Conservation (phyloP, 2,888 invertebrate species). For the Troilus luridus region DNA sequence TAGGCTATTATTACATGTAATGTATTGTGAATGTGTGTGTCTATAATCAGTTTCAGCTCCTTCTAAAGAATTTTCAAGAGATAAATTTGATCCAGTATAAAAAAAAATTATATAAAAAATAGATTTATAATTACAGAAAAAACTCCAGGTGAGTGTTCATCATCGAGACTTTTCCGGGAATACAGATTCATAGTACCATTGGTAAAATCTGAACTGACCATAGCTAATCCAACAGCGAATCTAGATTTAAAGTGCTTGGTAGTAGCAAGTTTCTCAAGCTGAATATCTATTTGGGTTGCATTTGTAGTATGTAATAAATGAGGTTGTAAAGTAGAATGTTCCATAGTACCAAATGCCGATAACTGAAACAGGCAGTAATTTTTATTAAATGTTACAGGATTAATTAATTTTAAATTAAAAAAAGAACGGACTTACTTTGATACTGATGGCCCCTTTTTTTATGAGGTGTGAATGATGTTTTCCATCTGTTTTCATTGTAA, state of each 20-base stretch:
- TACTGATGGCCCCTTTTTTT: constrained; percentile 66
- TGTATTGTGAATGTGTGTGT: no score
- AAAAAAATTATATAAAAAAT: constrained; percentile 9
- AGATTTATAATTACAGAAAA: constrained; percentile 73
- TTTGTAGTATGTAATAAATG: constrained; percentile 78
- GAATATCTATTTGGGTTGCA: constrained; percentile 76
- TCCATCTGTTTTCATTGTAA: constrained; percentile 67
- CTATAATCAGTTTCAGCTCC: no score
- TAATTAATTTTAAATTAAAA: neutral
- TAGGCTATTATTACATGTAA: no score
- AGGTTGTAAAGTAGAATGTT: constrained; percentile 73
- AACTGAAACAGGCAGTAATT: constrained; percentile 70
- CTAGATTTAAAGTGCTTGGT: constrained; percentile 73
- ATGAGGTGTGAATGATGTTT: constrained; percentile 39
- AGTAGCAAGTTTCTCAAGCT: constrained; percentile 72
- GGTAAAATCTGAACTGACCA: constrained; percentile 72
- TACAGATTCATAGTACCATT: constrained; percentile 70
- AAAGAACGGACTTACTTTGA: constrained; percentile 66
- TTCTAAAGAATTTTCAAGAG: neutral
- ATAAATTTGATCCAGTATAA: neutral
- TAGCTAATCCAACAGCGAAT: constrained; percentile 74
- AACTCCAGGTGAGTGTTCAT: constrained; percentile 82
- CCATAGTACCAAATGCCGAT: constrained; percentile 70
- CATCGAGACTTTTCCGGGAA: constrained; percentile 76
- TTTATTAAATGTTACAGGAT: constrained; percentile 33